phyloP scores from a whole-genome alignment of 2,888 invertebrate genomes.

The Zele albiditarsus region DNA sequence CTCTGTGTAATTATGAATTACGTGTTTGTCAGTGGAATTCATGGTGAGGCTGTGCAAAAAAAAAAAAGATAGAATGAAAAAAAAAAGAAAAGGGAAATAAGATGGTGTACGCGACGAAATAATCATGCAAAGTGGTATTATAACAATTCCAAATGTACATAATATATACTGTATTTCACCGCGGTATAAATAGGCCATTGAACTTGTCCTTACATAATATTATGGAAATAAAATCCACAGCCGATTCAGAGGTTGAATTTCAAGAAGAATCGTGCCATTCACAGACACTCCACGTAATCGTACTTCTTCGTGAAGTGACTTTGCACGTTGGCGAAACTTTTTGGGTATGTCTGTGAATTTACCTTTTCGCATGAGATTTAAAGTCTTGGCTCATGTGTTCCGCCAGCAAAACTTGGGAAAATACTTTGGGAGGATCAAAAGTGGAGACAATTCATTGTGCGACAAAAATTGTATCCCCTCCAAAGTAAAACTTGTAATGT shows the following conservation, averaged over 20 bases:
- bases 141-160: background rate
- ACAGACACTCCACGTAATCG: too few species aligned
- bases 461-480: too few species aligned
- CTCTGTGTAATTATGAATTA: slow-evolving; percentile 61
- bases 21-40: slow-evolving; percentile 50
- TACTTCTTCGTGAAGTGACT: too few species aligned
- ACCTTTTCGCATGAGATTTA: too few species aligned
- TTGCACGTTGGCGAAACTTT: too few species aligned
- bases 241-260: background rate
- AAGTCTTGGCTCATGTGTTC: too few species aligned
- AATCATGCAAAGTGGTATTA: background rate
- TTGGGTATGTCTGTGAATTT: too few species aligned
- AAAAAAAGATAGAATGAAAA: slow-evolving; percentile 27
- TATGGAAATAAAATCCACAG: background rate
- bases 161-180: background rate
- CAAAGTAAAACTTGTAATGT: too few species aligned
- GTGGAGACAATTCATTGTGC: too few species aligned
- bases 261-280: too few species aligned
- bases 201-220: background rate
- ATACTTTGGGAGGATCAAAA: too few species aligned
- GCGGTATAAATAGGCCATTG: background rate
- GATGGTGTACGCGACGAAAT: background rate
- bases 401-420: too few species aligned
- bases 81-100: background rate
- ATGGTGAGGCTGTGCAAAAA: slow-evolving; percentile 32